Percentiles rank a stretch among this genome's conserved stretches.
These are phyloP conservation scores for Drosophila kambysellisi DNA, from an alignment of 2,888 invertebrate species.

Conservation along the genomic window DNA sequence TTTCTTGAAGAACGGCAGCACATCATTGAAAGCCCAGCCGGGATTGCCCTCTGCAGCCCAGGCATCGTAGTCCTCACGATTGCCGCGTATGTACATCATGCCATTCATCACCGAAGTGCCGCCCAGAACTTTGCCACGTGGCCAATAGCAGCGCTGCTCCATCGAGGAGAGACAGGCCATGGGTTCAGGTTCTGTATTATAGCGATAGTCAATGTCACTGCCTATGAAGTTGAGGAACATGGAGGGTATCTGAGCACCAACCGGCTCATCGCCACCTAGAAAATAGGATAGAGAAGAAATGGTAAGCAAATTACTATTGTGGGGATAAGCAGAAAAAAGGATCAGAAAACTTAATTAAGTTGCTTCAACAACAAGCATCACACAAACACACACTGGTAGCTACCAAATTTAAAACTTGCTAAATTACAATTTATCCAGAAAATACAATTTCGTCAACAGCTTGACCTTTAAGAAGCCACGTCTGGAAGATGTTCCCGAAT, in stretches of 20 bases:
- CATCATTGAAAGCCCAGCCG: slow-evolving; percentile 95
- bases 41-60: slow-evolving; percentile 95
- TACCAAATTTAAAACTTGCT: neutral
- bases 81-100: slow-evolving; percentile 97
- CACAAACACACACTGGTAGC: neutral
- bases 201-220: slow-evolving; percentile 95
- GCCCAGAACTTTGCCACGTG: slow-evolving; percentile 94
- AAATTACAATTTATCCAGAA: neutral
- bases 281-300: slow-evolving; percentile 3
- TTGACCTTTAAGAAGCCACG: neutral
- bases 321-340: neutral
- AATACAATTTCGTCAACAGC: neutral
- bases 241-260: slow-evolving; percentile 94
- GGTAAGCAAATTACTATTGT: neutral
- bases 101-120: slow-evolving; percentile 97
- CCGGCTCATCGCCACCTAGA: slow-evolving; percentile 92
- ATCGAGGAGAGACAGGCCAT: slow-evolving; percentile 91
- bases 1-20: slow-evolving; percentile 95
- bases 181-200: slow-evolving; percentile 92
- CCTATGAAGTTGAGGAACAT: slow-evolving; percentile 95
- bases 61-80: slow-evolving; percentile 93
- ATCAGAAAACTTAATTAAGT: neutral
- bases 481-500: neutral
- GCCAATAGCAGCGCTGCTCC: slow-evolving; percentile 91
- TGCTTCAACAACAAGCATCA: neutral